Conservation (phyloP, 2,797 vertebrate species). For the Premnoplex brunnescens region DNA sequence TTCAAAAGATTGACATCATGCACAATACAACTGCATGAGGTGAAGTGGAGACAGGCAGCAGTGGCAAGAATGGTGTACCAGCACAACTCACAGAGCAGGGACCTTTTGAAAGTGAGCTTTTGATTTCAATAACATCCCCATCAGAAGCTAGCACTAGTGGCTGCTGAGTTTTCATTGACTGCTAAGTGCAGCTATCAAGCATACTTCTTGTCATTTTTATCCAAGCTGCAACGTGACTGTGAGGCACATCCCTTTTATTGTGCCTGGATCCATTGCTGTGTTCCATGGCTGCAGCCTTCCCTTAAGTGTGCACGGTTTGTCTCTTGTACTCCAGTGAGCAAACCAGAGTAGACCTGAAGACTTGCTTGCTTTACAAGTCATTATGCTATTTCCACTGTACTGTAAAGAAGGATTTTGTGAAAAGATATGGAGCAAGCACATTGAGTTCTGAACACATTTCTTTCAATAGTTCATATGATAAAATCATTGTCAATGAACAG, state of each 20-base stretch:
- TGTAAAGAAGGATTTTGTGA: background rate
- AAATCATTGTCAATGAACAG: background rate
- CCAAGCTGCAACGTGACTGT: background rate
- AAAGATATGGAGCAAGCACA: background rate
- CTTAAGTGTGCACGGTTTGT: background rate
- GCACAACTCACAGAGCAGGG: background rate
- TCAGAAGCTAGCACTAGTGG: background rate
- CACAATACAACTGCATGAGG: background rate
- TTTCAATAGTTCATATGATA: background rate
- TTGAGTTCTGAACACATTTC: background rate
- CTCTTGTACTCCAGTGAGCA: background rate
- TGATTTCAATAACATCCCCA: background rate
- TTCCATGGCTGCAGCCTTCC: background rate
- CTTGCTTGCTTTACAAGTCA: background rate
- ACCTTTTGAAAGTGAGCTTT: background rate
- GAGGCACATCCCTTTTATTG: fast-evolving
- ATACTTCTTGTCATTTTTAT: background rate
- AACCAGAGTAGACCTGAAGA: background rate
- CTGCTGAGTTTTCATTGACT: background rate
- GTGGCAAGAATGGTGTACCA: background rate
- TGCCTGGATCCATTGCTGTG: background rate
- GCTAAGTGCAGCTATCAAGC: background rate
- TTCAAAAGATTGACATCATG: background rate
- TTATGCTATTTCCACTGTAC: background rate
- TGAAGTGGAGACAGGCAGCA: background rate